Base-by-base conservation (phyloP, 1,140 invertebrate species). In the Triops cancriformis region DNA sequence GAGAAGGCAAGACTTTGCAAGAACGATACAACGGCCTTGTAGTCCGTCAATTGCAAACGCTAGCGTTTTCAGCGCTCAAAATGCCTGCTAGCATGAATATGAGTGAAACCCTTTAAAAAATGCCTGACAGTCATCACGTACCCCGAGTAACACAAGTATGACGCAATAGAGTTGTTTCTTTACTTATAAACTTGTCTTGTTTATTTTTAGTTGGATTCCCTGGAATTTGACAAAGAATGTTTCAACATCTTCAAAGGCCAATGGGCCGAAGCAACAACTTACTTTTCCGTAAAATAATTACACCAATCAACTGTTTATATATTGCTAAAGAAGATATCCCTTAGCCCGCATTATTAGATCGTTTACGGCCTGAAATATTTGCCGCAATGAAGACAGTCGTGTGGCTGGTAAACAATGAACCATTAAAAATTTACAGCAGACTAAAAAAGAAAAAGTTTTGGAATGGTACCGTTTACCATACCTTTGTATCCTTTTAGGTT, bases 181-280 rank as follows among this genome's bases (percentile, higher is more conserved):
- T 23, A 64, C 14, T 64, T 23, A 64, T 23, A 64, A 18, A 23
- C 51, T n/a, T n/a, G n/a, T n/a, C 51, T n/a, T 64, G 14, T 64
- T 64, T 23, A 0, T 14, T 12, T 64, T 64, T n/a, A 64, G 51
- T 64, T 64, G 51, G 51, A 64, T 23, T 18, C 51, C n/a, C 23
- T 64, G 51, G 51, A 64, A 23, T 64, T 64, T 23, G 51, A 64
- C n/a, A 64, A 64, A 64, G 51, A 64, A 64, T 64, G 51, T 64
- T 64, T 64, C 51, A 64, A 23, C n/a, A 64, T 64, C 51, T 64
- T 64, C 0, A 64, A 64, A 64, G 18, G 51, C 51, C 51, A 64
- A 23, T 64, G 51, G 51, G 10, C 51, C 14, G 51, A 64, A 18
- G 51, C 51, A 12, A 64, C 51, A 64, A 23, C 51, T n/a, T 64